Base-by-base conservation (phyloP, 1,140 invertebrate genomes). In the Anagrus nilaparvatae region DNA sequence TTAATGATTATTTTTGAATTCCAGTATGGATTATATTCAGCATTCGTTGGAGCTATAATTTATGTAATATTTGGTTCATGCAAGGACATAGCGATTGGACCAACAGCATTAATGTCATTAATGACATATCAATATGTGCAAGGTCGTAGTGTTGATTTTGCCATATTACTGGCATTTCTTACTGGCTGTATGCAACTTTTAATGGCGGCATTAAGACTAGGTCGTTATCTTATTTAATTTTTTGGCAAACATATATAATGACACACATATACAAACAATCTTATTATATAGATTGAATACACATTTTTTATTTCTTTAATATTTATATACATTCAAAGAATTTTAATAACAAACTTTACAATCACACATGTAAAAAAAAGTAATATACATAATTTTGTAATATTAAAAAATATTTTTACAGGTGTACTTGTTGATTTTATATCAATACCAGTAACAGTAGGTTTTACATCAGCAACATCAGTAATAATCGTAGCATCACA, bases 401-500 rank as follows among this genome's bases (percentile, higher is more conserved):
- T n/a, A n/a, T n/a, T n/a, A n/a, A n/a, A n/a, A n/a, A n/a, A n/a
- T 43, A 42, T 32, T 53, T 54, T 59, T 62, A 9, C 67, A 93
- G 93, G 92, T 51, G 91, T 96, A 46, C 70, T 96, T 14, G 84
- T 96, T 34, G 89, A 93, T 63, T 97, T 94, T 61, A 95, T 97
- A 56, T 93, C 91, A 0, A 78, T 87, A 31, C 89, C 92, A 4
- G 91, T 96, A 10, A 92, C 91, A 0, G 88, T 87, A 38, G 89
- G 90, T 0, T 96, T 95, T 56, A 94, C 90, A 0, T 90, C 88
- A 16, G 90, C 91, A 12, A 93, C 91, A 0, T 90, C 92, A 12
- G 75, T 96, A 6, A 93, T 92, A 33, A 95, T 96, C 32, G 84
- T 85, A 2, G 77, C 81, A 7, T 86, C 87, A 0, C 92, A 97